phyloP scores from a whole-genome alignment of 2,797 vertebrate genomes.

The Hypotaenidia okinawae region DNA sequence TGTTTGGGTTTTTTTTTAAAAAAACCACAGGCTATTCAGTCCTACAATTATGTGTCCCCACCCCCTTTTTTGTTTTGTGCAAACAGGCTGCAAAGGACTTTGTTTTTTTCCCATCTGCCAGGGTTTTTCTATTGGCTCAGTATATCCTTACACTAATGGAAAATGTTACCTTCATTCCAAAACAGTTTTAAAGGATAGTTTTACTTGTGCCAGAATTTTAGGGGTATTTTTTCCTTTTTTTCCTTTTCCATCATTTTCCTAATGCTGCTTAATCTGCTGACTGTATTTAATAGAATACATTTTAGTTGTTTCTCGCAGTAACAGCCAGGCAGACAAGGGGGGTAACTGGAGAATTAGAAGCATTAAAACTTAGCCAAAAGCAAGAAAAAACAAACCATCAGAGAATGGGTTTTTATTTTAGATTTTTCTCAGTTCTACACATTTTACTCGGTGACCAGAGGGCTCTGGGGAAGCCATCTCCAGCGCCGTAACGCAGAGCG shows the following conservation, averaged over 20 bases:
- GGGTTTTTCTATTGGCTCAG: neutral
- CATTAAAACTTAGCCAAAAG: neutral
- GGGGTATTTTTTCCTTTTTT: too few relatives aligned
- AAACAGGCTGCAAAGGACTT: neutral
- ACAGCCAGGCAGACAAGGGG: neutral
- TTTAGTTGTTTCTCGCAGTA: neutral
- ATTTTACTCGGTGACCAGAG: neutral
- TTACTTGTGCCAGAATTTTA: neutral
- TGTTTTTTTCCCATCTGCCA: neutral
- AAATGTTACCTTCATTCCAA: neutral
- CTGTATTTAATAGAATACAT: neutral
- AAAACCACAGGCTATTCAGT: neutral
- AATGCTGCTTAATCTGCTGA: neutral
- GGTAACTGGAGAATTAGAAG: neutral
- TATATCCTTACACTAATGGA: neutral
- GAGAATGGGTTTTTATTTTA: neutral
- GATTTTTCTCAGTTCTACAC: neutral
- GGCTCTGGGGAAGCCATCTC: rapidly evolving
- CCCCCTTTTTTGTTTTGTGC: neutral
- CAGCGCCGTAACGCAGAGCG: neutral
- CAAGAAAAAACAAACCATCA: neutral
- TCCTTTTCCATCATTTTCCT: neutral
- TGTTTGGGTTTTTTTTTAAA: neutral
- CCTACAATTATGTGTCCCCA: neutral
- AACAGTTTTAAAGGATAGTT: neutral